Base-by-base conservation (phyloP, 2,113 vertebrate species). In the Pongo pygmaeus region DNA sequence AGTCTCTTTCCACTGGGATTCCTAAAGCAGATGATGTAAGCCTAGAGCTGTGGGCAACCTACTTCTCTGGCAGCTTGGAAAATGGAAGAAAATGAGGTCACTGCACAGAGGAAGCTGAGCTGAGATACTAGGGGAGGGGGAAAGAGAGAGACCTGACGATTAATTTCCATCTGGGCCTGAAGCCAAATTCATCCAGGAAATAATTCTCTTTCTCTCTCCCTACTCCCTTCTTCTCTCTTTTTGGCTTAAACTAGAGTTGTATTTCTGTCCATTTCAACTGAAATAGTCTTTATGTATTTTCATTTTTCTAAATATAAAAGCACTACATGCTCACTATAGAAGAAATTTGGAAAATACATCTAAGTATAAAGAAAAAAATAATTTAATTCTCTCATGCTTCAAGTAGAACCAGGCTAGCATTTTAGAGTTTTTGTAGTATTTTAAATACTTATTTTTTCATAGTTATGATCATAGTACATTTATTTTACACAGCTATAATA, bases 41-140 rank as follows among this genome's bases (percentile, higher is more conserved):
- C 93, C 83, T 93, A 83, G 83, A 97, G 89, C 89, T 80, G 77
- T 96, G 92, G 84, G 90, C 97, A 95, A 95, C 96, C 95, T 95
- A 95, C 91, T 97, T 98, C 93, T 95, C 50, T 81, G 84, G 89
- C 92, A 93, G 89, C 32, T 74, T 89, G 79, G n/a, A 97, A 94
- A 61, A 70, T 78, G 83, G 86, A 89, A 87, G 91, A 97, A 97
- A 97, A 97, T 93, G 89, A 98, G 96, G 87, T 95, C 92, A 93
- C 86, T 78, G 43, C 97, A 90, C 95, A 96, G 92, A 93, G 96
- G 94, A 97, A 70, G 55, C 91, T 92, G 92, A 93, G 83, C 83
- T 91, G 89, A 97, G 97, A 74, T 35, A 38, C 25, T 75, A 74
- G 52, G 70, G 61, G 61, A 79, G 78, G 52, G 70, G 40, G n/a